Evolutionary conservation across 1,140 invertebrate genomes (phyloP).

Genomic region (Schmidtea mediterranea): DNA sequence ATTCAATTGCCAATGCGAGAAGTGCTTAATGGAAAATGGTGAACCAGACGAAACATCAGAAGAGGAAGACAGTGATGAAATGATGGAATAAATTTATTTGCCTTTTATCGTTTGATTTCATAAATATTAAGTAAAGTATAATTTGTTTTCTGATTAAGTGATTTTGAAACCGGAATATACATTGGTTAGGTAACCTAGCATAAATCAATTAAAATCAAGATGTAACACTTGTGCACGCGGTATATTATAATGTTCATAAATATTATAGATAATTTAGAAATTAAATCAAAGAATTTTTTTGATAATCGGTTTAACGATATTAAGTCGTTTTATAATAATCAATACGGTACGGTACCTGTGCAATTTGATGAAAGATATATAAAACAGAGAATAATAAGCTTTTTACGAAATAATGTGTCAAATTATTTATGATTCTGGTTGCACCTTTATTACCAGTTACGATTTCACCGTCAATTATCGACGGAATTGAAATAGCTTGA

Average conservation of each 20-base stretch:
- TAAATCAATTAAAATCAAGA: not conserved
- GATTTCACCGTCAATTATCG: constrained; percentile 83
- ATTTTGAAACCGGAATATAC: not conserved
- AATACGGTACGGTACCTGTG: too few species aligned
- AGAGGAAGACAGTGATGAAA: not conserved
- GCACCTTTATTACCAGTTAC: constrained; percentile 86
- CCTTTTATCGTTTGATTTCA: not conserved
- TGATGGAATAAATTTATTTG: not conserved
- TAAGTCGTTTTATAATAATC: too few species aligned
- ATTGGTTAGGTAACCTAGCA: not conserved
- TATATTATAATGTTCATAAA: too few species aligned
- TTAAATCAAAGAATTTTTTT: not conserved
- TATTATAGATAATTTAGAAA: not conserved
- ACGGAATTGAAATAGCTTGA: constrained; percentile 66
- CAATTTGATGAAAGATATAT: too few species aligned
- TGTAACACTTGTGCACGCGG: not conserved
- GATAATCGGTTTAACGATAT: too few species aligned
- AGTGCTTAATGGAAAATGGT: not conserved
- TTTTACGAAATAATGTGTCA: too few species aligned
- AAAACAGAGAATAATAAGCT: too few species aligned
- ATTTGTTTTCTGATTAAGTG: not conserved
- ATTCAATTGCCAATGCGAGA: constrained; percentile 1
- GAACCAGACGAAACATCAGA: not conserved
- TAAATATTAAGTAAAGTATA: not conserved
- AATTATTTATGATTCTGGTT: constrained; percentile 80